phyloP scores from a whole-genome alignment of 1,140 invertebrate genomes.

The Phortica variegata region DNA sequence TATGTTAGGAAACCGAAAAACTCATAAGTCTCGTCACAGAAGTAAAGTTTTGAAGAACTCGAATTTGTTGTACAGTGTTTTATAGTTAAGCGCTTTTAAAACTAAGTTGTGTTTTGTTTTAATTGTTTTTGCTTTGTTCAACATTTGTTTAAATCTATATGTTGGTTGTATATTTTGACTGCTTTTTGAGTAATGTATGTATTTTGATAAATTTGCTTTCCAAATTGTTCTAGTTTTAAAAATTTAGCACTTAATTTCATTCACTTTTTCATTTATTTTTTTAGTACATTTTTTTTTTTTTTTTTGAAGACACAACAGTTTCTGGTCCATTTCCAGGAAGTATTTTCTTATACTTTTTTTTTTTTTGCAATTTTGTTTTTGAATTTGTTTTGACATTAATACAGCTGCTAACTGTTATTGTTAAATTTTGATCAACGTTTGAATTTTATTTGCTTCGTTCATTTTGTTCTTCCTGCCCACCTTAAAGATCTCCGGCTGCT shows the following conservation, averaged over 20 bases:
- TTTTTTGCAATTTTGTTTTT: too few relatives aligned
- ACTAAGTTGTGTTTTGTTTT: too few relatives aligned
- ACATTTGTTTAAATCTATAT: too few relatives aligned
- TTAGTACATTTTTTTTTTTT: constrained; percentile 13
- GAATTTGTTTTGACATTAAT: too few relatives aligned
- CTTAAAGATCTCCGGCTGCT: too few relatives aligned
- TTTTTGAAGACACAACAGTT: constrained; percentile 57
- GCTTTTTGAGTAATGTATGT: background rate
- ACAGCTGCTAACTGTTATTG: background rate
- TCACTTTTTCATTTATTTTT: constrained; percentile 11
- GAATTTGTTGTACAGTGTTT: too few relatives aligned
- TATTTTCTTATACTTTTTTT: too few relatives aligned
- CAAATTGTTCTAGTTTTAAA: constrained; percentile 24
- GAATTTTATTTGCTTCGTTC: background rate
- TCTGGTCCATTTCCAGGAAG: constrained; percentile 58
- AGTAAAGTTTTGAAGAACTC: too few relatives aligned
- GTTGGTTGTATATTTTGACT: too few relatives aligned
- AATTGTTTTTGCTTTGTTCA: too few relatives aligned
- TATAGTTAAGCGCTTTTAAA: too few relatives aligned
- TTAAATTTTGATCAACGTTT: constrained; percentile 4
- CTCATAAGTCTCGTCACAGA: too few relatives aligned
- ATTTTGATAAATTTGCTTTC: constrained; percentile 12
- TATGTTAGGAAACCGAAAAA: constrained; percentile 37
- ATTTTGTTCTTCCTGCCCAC: background rate
- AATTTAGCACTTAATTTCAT: constrained; percentile 52